Base-by-base conservation (phyloP, 2,888 invertebrate species). In the Chelonus formosanus region DNA sequence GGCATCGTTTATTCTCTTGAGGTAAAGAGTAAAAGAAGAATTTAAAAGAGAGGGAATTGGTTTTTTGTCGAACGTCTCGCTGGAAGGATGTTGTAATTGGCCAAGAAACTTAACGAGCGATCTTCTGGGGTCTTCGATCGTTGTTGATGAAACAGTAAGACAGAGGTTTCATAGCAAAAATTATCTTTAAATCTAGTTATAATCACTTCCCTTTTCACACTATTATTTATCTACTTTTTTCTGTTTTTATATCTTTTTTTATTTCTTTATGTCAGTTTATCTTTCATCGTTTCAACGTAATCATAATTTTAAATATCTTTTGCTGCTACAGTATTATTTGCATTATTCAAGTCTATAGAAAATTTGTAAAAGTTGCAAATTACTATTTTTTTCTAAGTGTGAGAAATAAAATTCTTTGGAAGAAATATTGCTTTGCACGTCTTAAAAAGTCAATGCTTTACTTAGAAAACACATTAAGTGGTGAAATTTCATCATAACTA, bases 41-140 rank as follows among this genome's bases (percentile, higher is more conserved):
- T 20, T 43, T 52, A 52, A 52, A 20, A 43, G 31, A 43, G 56
- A 57, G 40, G 56, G 32, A 43, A 44, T 57, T 43, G 43, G 44
- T 57, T 57, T 57, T 63, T 63, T 58, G 67, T 67, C 67, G 53
- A 47, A 58, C 43, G 43, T 62, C 63, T 59, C 63, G 55, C 10
- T 47, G 63, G 63, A 57, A 65, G 67, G 68, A 70, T 67, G 64
- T 70, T 70, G 70, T 70, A 70, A 70, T 70, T 70, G 68, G 68
- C 66, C 60, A 44, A 57, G 45, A 57, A 40, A 57, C 40, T 57
- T 57, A 67, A 69, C 67, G 60, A 70, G 67, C 34, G 43, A 31
- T 47, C 47, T 8, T 47, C 10, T 52, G 32, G 36, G 44, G 43
- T 57, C 43, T 40, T 43, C 44, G 8, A 57, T 44, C 57, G 57